Percentiles rank a stretch among this genome's conserved stretches.
phyloP scores from a whole-genome alignment of 2,888 invertebrate genomes.

The Pandemis corylana region DNA sequence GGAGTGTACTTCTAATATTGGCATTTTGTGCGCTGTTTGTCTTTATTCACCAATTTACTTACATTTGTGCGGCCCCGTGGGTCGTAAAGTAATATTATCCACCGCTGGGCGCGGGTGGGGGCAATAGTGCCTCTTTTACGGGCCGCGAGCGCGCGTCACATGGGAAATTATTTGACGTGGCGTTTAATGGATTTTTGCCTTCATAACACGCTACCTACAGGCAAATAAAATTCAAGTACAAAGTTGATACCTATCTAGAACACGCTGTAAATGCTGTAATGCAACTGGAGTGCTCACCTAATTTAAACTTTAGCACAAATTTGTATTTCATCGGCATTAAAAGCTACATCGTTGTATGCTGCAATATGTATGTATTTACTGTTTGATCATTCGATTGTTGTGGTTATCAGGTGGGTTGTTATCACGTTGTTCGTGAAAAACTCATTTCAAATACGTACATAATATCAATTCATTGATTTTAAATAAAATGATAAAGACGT shows the following conservation, averaged over 20 bases:
- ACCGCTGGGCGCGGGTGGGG: constrained; percentile 79
- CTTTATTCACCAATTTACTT: constrained; percentile 84
- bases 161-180: constrained; percentile 85
- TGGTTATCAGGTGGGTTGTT: too few species aligned
- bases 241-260: constrained; percentile 51
- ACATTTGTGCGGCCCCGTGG: constrained; percentile 79
- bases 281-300: constrained; percentile 4
- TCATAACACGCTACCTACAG: constrained; percentile 82
- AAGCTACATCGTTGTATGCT: not conserved
- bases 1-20: constrained; percentile 38
- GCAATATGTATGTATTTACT: not conserved
- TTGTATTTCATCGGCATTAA: not conserved
- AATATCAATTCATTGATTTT: too few species aligned
- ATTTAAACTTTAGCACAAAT: not conserved
- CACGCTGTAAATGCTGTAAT: constrained; percentile 24
- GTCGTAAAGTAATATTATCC: constrained; percentile 84
- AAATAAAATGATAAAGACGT: too few species aligned
- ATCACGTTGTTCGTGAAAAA: too few species aligned
- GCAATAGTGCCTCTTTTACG: constrained; percentile 84
- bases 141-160: constrained; percentile 83
- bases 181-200: constrained; percentile 85
- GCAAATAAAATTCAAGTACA: constrained; percentile 75
- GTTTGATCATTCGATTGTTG: not conserved
- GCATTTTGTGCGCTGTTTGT: constrained; percentile 64
- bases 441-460: too few species aligned